Conservation (phyloP, 2,113 vertebrate genomes). For the Craseonycteris thonglongyai region DNA sequence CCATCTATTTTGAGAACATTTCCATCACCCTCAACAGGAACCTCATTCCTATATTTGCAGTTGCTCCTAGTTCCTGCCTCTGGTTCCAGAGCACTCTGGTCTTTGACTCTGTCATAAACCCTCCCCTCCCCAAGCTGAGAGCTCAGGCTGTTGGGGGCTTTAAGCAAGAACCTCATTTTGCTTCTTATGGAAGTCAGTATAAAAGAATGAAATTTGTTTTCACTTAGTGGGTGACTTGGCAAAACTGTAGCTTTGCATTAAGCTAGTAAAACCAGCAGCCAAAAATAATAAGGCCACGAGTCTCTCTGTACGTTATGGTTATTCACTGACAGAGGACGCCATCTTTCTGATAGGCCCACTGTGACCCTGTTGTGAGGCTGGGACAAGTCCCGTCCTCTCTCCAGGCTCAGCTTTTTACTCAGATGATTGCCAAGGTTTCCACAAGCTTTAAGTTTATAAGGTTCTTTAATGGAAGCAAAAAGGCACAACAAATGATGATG, state of each 20-base stretch:
- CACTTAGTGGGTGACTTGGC: background rate
- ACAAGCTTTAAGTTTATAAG: background rate
- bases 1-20: background rate
- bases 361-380: background rate
- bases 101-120: background rate
- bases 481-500: background rate
- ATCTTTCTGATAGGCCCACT: background rate
- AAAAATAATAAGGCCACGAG: background rate
- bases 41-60: background rate
- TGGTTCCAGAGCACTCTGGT: background rate
- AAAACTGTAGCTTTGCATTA: background rate
- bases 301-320: background rate
- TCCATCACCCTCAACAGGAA: background rate
- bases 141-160: background rate
- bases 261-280: conserved; percentile 18
- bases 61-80: background rate
- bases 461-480: background rate
- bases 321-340: background rate
- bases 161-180: conserved; percentile 15
- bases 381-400: background rate
- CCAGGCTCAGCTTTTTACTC: background rate
- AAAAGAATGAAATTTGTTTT: conserved; percentile 49
- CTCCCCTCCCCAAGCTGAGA: background rate
- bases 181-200: conserved; percentile 12
- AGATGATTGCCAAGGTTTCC: background rate